phyloP scores from a whole-genome alignment of 2,888 invertebrate species.

The Hydrotaea cyrtoneurina region DNA sequence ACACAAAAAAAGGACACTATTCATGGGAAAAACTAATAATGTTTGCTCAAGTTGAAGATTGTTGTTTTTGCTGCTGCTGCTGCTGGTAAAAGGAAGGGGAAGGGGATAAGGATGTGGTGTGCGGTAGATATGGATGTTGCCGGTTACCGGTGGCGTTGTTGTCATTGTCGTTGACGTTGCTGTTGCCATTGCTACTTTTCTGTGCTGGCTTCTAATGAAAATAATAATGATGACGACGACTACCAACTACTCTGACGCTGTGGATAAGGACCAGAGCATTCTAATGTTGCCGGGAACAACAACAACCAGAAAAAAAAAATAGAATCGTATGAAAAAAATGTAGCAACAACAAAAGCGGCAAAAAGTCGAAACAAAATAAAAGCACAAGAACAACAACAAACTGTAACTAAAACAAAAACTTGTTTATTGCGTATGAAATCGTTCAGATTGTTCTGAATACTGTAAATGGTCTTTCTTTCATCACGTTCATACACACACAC shows the following conservation, averaged over 20 bases:
- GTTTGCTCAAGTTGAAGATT: slow-evolving; percentile 52
- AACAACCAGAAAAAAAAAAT: slow-evolving; percentile 28
- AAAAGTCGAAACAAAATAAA: slow-evolving; percentile 27
- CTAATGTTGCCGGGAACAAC: slow-evolving; percentile 42
- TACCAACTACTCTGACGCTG: neutral
- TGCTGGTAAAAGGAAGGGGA: neutral
- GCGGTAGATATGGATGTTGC: neutral
- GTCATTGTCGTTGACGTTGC: neutral
- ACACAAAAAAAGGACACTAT: slow-evolving; percentile 53
- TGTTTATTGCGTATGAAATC: slow-evolving; percentile 45
- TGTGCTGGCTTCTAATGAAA: slow-evolving; percentile 31
- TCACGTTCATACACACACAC: neutral
- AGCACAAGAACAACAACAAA: neutral
- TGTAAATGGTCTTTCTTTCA: slow-evolving; percentile 31
- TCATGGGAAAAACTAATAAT: slow-evolving; percentile 61
- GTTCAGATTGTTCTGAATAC: slow-evolving; percentile 11
- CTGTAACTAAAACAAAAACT: slow-evolving; percentile 37
- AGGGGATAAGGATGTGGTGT: slow-evolving; percentile 16
- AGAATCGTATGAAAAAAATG: neutral
- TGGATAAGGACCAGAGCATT: slow-evolving; percentile 20
- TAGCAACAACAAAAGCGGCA: slow-evolving; percentile 4
- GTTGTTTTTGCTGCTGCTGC: slow-evolving; percentile 39
- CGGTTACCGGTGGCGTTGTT: slow-evolving; percentile 31
- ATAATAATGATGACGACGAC: slow-evolving; percentile 49
- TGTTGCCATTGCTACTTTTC: slow-evolving; percentile 4